These are phyloP conservation scores for Rhodophaea formosa DNA, from an alignment of 2,888 invertebrate species.

Conservation along the genomic window DNA sequence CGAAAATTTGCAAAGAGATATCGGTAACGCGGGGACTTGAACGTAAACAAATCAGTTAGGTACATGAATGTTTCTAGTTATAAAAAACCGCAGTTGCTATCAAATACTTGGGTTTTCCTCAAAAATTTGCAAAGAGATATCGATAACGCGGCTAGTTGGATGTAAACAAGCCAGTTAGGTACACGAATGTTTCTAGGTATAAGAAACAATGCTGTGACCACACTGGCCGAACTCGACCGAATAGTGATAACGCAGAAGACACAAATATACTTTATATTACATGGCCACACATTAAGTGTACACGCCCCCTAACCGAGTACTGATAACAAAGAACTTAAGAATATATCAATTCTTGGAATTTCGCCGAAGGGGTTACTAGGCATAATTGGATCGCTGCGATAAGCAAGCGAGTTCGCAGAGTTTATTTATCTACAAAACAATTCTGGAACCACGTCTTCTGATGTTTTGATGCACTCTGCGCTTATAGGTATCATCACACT, in stretches of 20 bases:
- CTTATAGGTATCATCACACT: conserved; percentile 14
- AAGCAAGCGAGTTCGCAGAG: conserved; percentile 17
- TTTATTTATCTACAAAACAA: conserved; percentile 10
- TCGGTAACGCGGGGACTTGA: no score
- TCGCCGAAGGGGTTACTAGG: background rate
- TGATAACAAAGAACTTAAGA: conserved; percentile 11
- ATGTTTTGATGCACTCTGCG: background rate
- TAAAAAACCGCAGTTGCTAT: conserved; percentile 9
- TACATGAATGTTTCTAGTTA: no score
- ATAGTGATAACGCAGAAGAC: background rate
- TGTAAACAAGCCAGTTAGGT: conserved; percentile 12
- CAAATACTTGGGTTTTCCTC: conserved; percentile 11
- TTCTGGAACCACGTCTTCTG: background rate
- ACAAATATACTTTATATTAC: background rate
- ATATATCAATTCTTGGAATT: conserved; percentile 6
- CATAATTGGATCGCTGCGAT: conserved; percentile 14
- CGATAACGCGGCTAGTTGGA: conserved; percentile 7
- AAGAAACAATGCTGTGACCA: conserved; percentile 14
- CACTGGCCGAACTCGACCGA: conserved; percentile 10
- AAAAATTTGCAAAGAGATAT: conserved; percentile 1
- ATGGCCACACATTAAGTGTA: conserved; percentile 15
- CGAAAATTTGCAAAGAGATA: no score
- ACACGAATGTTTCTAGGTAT: conserved; percentile 10
- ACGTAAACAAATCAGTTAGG: no score
- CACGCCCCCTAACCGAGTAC: conserved; percentile 9